Evolutionary conservation across 1,140 invertebrate genomes (phyloP).

Genomic region (Euschistus heros): DNA sequence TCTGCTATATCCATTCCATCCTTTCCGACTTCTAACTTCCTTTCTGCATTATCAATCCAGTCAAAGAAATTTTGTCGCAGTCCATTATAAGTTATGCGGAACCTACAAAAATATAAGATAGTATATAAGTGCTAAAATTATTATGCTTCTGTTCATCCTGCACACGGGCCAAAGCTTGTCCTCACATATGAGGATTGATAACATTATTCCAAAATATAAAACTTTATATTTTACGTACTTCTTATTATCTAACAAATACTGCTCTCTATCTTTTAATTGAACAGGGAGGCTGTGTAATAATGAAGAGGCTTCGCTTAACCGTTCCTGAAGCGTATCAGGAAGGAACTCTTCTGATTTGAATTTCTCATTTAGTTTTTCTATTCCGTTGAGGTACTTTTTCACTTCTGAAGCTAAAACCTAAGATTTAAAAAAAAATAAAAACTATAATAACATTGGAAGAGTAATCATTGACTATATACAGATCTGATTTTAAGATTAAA

Average conservation of each 20-base stretch:
- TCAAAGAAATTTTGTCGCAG: conserved; percentile 64
- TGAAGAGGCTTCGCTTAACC: conserved; percentile 69
- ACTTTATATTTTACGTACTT: conserved; percentile 18
- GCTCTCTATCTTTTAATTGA: conserved; percentile 64
- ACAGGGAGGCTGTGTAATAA: conserved; percentile 62
- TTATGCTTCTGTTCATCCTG: no score
- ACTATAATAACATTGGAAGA: no score
- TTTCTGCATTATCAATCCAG: conserved; percentile 77
- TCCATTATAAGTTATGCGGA: conserved; percentile 58
- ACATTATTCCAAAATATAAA: background rate
- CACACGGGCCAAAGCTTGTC: no score
- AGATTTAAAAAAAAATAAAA: conserved; percentile 1
- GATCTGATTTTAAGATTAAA: background rate
- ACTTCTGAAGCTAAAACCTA: conserved; percentile 54
- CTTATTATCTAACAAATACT: conserved; percentile 70
- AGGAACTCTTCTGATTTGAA: conserved; percentile 62
- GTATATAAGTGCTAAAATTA: background rate
- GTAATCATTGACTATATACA: no score
- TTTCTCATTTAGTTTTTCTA: conserved; percentile 53
- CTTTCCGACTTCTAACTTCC: conserved; percentile 61
- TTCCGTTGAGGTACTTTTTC: conserved; percentile 55
- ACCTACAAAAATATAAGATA: conserved; percentile 35
- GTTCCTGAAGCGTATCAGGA: conserved; percentile 65
- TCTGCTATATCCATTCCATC: conserved; percentile 81
- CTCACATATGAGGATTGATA: background rate